A percentile compares a stretch with the other conserved stretches of the same genome.
Evolutionary conservation across 2,113 vertebrate genomes (phyloP).

Genomic region (Menidia beryllina): DNA sequence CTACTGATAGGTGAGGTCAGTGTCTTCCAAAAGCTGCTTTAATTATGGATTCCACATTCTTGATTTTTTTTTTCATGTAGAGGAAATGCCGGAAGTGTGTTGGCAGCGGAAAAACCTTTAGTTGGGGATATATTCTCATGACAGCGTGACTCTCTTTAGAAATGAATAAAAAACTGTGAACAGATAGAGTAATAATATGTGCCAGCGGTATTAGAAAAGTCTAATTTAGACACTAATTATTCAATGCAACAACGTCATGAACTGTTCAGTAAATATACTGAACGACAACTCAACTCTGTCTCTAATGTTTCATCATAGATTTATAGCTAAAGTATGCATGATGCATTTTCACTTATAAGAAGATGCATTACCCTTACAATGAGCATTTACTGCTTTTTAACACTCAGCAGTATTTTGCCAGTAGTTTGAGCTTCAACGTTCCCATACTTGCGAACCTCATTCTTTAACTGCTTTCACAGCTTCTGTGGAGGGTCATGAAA

Average conservation of each 20-base stretch:
- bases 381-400: neutral
- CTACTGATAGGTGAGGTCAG: conserved; percentile 12
- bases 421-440: neutral
- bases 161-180: too few relatives aligned
- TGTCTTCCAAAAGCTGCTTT: conserved; percentile 33
- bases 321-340: too few relatives aligned
- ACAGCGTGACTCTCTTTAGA: neutral
- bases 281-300: too few relatives aligned
- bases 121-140: neutral
- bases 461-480: neutral
- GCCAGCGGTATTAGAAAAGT: too few relatives aligned
- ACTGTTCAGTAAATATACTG: too few relatives aligned
- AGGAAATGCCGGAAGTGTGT: neutral
- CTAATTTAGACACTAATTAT: too few relatives aligned
- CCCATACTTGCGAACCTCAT: neutral
- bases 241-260: too few relatives aligned
- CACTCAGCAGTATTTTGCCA: neutral
- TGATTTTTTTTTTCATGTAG: conserved; percentile 8
- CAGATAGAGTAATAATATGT: too few relatives aligned
- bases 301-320: too few relatives aligned
- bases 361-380: neutral
- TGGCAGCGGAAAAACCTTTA: neutral
- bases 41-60: neutral
- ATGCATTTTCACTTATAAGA: neutral
- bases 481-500: neutral